Base-by-base conservation (phyloP, 1,140 invertebrate species). In the Drosophila insularis region DNA sequence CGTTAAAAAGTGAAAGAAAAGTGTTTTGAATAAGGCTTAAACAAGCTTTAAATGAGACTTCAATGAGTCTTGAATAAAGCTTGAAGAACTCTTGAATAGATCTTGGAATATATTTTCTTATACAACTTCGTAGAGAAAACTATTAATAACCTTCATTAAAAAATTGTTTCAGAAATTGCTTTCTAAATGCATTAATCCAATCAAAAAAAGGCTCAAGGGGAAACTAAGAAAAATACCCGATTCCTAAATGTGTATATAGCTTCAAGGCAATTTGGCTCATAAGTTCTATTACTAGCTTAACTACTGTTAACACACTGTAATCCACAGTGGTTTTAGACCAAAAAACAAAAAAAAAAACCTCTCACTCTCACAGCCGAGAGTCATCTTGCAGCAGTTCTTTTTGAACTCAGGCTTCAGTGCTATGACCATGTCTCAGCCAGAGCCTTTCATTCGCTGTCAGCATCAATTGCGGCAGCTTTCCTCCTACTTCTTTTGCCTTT, bases 391-490 rank as follows among this genome's bases (percentile, higher is more conserved):
- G 13, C 55, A 5, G 6, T 31, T 58, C 55, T 37, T 58, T 17
- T 35, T 58, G 55, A 58, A 35, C 74, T 66, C 62, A 71, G 35
- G 35, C 35, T 37, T 37, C 35, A 37, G 35, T 13, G 35, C 10
- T 37, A 10, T 37, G 32, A 4, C 32, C 10, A 2, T 2, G 74
- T 60, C 69, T 62, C 63, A 56, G 69, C 75, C 75, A 73, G 60
- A 65, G 79, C 84, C 84, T 89, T 89, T 89, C 85, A 89, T 89
- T 89, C 74, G 84, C 84, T 89, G 84, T 89, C 84, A 89, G 84
- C 84, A 87, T 89, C 84, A 89, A 89, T 89, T 89, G 80, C 79
- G 85, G 56, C 84, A 70, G 84, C 75, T 31, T 14, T 39, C 40
- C 46, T 63, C 13, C 32, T 37, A 13, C 19, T 19, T 10, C 62